Conservation (phyloP, 2,113 vertebrate genomes). For the Dendrocopos noguchii region DNA sequence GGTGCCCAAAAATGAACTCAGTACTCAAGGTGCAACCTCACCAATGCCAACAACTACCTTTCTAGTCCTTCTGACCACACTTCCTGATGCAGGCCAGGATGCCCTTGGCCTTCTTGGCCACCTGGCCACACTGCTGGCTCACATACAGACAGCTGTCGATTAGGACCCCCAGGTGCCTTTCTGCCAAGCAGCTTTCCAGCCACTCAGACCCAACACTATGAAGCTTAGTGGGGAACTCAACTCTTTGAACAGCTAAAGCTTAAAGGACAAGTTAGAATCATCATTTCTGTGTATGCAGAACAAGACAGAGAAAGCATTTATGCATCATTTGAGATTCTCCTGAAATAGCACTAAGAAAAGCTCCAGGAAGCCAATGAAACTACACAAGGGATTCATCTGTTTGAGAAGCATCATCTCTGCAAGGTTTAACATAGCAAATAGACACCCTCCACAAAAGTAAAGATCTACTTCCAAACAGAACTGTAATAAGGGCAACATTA, state of each 20-base stretch:
- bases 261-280: slow-evolving; percentile 17
- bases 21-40: too few relatives aligned
- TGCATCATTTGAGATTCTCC: neutral
- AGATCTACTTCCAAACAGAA: neutral
- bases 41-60: too few relatives aligned
- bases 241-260: neutral
- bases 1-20: too few relatives aligned
- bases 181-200: too few relatives aligned
- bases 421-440: neutral
- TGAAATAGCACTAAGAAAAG: slow-evolving; percentile 26
- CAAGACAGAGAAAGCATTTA: neutral
- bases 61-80: too few relatives aligned
- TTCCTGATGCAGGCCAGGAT: too few relatives aligned
- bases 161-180: too few relatives aligned
- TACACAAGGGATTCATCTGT: slow-evolving; percentile 1
- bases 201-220: neutral
- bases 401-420: neutral
- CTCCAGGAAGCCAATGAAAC: slow-evolving; percentile 24
- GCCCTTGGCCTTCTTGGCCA: too few relatives aligned
- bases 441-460: neutral
- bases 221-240: neutral
- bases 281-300: neutral
- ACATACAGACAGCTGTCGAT: too few relatives aligned
- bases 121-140: too few relatives aligned
- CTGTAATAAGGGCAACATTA: neutral